Percentiles rank a stretch among this genome's conserved stretches.
These are phyloP conservation scores for Bombus pascuorum DNA, from an alignment of 1,140 invertebrate genomes.

Conservation along the genomic window DNA sequence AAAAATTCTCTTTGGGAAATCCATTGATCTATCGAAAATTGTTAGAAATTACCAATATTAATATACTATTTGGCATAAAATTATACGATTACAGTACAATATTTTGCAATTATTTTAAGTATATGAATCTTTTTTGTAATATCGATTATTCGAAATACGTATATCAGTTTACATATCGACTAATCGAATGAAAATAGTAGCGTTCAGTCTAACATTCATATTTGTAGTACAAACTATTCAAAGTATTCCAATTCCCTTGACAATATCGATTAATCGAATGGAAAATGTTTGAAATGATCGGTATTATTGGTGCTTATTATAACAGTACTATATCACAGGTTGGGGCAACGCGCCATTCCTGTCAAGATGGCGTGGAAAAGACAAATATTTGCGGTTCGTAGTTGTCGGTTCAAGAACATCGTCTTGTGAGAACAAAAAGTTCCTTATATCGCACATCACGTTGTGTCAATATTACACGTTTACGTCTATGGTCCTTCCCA, in stretches of 20 bases:
- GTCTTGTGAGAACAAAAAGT: constrained; percentile 45
- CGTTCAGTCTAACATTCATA: background rate
- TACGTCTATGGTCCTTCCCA: background rate
- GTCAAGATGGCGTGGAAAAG: constrained; percentile 57
- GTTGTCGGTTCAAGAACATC: constrained; percentile 25
- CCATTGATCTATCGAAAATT: background rate
- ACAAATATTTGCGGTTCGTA: constrained; percentile 50
- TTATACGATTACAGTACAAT: too few species aligned
- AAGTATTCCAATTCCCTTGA: background rate
- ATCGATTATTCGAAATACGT: background rate
- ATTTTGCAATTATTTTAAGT: background rate
- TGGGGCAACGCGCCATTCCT: constrained; percentile 26
- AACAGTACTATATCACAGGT: background rate
- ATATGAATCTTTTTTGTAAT: background rate
- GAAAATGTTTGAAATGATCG: background rate
- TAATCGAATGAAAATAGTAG: background rate
- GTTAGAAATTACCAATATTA: too few species aligned
- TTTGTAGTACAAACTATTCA: background rate
- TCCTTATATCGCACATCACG: constrained; percentile 20
- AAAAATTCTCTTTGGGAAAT: background rate
- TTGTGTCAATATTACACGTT: constrained; percentile 41
- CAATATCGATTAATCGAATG: background rate
- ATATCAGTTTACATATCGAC: background rate
- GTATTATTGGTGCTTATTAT: background rate
- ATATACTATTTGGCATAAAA: too few species aligned